Evolutionary conservation across 1,140 invertebrate species (phyloP), one percentile per base, ranked within the genome.

Genomic region (Listronotus bonariensis): DNA sequence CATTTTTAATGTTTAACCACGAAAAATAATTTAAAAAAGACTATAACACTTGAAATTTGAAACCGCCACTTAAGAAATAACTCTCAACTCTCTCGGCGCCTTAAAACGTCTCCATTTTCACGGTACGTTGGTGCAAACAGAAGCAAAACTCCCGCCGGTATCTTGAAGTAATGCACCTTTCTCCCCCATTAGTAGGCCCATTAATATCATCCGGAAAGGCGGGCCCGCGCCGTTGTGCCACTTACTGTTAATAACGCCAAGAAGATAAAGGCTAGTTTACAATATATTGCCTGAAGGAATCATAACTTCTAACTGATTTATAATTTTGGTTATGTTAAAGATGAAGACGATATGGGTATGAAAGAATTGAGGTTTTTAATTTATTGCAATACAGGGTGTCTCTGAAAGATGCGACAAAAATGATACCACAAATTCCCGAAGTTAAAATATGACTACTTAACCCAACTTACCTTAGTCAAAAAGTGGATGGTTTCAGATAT

Each of bases 221-320:
- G 2, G 57, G 34, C 34, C 31, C 36, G 41, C 14, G 49, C 57
- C 57, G 15, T n/a, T 26, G 41, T n/a, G 49, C 57, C 57, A 60
- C 46, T 60, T 60, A 46, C 43, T 59, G 57, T 60, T 60, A 60
- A 60, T 51, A 49, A 60, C 46, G 18, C 36, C n/a, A 18, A 26
- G 15, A 51, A 51, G 57, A 51, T 60, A 60, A 60, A 51, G 46
- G 17, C 46, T 42, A n/a, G 18, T 42, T 1, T 41, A 40, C 45
- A 60, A 32, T 57, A 34, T 41, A 60, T 12, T 14, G 48, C 38
- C 32, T 26, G 45, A 11, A 60, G 45, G 48, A 59, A 34, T 17
- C 45, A 15, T 36, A 9, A 36, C 8, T 36, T 36, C n/a, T 3
- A 15, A 51, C 15, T 60, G 57, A 60, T 60, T 60, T 60, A 60